Evolutionary conservation across 2,888 invertebrate genomes (phyloP), one percentile per base, ranked within the genome.

Genomic region (Folsomia manolachei): DNA sequence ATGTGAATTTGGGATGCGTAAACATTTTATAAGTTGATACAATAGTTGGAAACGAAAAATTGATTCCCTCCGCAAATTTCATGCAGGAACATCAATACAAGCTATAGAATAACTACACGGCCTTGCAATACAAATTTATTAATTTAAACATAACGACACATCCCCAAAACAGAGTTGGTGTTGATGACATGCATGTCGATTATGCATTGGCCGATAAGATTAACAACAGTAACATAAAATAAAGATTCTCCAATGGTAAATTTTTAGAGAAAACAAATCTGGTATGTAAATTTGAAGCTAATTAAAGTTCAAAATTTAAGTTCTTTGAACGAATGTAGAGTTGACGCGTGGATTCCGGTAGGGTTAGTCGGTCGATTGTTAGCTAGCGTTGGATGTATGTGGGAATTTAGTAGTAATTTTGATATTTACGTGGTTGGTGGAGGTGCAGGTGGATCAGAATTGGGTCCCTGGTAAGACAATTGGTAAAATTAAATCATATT

Each of bases 381-480:
- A 51, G 39, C 39, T 39, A 39, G 39, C 39, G 39, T 56, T 7
- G 56, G 56, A 56, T 56, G 56, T 56, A 56, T 4, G 18, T 56
- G 11, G 21, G 56, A 14, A 14, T 7, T 56, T 7, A 7, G 56
- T 19, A n/a, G 7, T 56, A 21, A 21, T n/a, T n/a, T n/a, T n/a
- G n/a, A n/a, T n/a, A n/a, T n/a, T 56, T n/a, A 56, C 7, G 7
- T 56, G n/a, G 21, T 56, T 56, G 56, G 56, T 27, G 88, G 86
- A 61, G 88, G 87, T 68, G 82, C 82, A 24, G 86, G 86, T 76
- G 87, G 86, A 75, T 84, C 83, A 69, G 84, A 85, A 80, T 84
- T 83, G 39, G 84, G 83, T 76, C 84, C 85, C 87, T 86, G 79
- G 72, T 83, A 84, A 78, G 81, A 82, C 77, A 75, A 70, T 64